Evolutionary conservation across 2,797 vertebrate genomes (phyloP), one percentile per base, ranked within the genome.

Genomic region (Rhabdomys pumilio): DNA sequence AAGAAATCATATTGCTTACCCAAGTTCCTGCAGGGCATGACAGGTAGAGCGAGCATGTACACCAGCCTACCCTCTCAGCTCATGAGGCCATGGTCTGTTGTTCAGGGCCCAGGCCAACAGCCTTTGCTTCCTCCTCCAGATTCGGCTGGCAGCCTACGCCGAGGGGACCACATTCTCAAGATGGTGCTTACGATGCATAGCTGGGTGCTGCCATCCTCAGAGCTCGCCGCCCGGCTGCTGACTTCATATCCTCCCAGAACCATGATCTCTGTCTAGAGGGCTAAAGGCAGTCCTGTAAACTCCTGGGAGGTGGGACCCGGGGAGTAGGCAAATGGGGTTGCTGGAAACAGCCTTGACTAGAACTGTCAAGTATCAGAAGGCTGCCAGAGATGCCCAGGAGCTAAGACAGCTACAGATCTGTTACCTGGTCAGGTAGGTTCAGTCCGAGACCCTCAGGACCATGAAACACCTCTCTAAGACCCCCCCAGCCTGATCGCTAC

Each of bases 181-280:
- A 99, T 99, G 99, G 99, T 98, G 34, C 98, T 99, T 93, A 99
- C 99, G 98, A 99, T 99, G 99, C 99, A 99, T 97, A 99, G 98
- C 93, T 99, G 99, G 99, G 99, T 99, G 5, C 98, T 99, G 50
- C 98, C 99, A 3, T 99, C 99, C 1, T 98, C 99, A 34, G 98
- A 98, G 34, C 99, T 99, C 14, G 99, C 99, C 81, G 98, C 98
- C 96, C 99, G 99, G 82, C 98, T 99, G 93, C 98, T 99, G 95
- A 97, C 98, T 92, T 98, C 99, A 99, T 99, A 99, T 99, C 99
- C 99, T 99, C 47, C 72, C 19, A 2, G 44, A 41, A 61, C 38
- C 8, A 1, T 3, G 24, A 76, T 41, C 89, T 85, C 59, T 1
- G 53, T 76, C 55, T 31, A 34, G 69, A 88, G 80, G 85, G 93